These are phyloP conservation scores for Temnothorax unifasciatus DNA, from an alignment of 2,888 invertebrate species.

Conservation along the genomic window DNA sequence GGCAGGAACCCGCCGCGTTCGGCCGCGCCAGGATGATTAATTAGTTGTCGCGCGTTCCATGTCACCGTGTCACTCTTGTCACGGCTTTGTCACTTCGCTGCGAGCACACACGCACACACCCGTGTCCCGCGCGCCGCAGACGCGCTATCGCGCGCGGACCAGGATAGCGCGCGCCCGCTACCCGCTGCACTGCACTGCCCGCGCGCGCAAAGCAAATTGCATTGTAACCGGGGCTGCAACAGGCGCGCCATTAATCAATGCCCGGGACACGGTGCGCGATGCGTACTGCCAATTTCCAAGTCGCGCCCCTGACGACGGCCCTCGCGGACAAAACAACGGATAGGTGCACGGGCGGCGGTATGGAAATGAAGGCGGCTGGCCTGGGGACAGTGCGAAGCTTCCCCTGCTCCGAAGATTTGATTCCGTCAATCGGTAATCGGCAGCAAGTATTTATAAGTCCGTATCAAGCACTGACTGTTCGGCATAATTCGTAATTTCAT, in stretches of 20 bases:
- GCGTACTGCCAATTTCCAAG: conserved; percentile 84
- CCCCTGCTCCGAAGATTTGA: not conserved
- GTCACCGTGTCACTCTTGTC: conserved; percentile 86
- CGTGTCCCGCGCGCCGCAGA: conserved; percentile 56
- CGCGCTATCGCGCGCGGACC: conserved; percentile 43
- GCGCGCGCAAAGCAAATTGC: conserved; percentile 84
- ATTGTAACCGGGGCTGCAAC: conserved; percentile 86
- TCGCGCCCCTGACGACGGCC: conserved; percentile 62
- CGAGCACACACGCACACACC: conserved; percentile 79
- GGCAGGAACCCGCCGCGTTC: conserved; percentile 57
- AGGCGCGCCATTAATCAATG: conserved; percentile 86
- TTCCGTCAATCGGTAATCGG: conserved; percentile 15
- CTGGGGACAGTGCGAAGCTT: not conserved
- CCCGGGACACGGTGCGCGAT: conserved; percentile 81
- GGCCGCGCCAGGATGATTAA: conserved; percentile 84
- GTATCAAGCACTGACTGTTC: not conserved
- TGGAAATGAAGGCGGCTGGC: conserved; percentile 52
- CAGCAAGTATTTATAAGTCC: not conserved
- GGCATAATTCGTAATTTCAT: not conserved
- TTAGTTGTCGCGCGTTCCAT: conserved; percentile 85
- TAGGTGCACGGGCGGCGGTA: conserved; percentile 29
- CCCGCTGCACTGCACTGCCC: conserved; percentile 22
- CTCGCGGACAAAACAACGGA: conserved; percentile 65
- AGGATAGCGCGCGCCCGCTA: conserved; percentile 42
- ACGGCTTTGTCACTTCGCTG: conserved; percentile 85